Conservation (phyloP, 1,140 invertebrate genomes). For the Orchestia grillus region DNA sequence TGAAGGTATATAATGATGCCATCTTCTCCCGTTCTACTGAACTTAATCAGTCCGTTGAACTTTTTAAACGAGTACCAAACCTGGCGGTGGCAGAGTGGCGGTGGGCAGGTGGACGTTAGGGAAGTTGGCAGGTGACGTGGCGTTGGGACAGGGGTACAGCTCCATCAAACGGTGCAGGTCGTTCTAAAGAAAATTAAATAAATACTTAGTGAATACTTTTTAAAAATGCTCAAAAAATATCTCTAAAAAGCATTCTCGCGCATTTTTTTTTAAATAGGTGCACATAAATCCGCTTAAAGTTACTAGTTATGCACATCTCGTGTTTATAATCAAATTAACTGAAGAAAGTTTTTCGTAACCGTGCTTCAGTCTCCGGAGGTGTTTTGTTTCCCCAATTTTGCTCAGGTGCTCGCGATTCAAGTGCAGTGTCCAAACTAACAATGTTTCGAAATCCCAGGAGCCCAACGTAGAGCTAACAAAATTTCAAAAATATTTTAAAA, state of each 20-base stretch:
- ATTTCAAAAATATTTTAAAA: no score
- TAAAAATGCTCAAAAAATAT: not conserved
- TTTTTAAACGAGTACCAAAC: not conserved
- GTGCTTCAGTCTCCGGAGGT: no score
- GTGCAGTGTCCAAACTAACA: no score
- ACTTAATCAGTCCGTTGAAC: not conserved
- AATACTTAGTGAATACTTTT: not conserved
- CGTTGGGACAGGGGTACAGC: slow-evolving; percentile 16
- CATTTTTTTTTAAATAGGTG: not conserved
- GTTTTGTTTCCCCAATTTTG: no score
- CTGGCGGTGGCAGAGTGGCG: slow-evolving; percentile 24
- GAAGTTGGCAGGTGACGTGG: slow-evolving; percentile 21
- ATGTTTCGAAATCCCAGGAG: no score
- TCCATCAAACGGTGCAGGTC: slow-evolving; percentile 20
- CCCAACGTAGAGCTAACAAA: no score
- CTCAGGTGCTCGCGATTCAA: no score
- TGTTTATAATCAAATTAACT: no score
- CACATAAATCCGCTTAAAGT: not conserved
- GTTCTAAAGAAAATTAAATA: not conserved
- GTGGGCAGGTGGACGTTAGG: slow-evolving; percentile 14
- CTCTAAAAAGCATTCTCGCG: not conserved
- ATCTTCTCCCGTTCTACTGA: no score
- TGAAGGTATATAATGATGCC: not conserved
- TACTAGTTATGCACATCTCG: not conserved
- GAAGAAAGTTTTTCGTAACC: no score